A percentile compares a stretch with the other conserved stretches of the same genome.
These are phyloP conservation scores for Drosophila mulleri DNA, from an alignment of 2,888 invertebrate species.

Conservation along the genomic window DNA sequence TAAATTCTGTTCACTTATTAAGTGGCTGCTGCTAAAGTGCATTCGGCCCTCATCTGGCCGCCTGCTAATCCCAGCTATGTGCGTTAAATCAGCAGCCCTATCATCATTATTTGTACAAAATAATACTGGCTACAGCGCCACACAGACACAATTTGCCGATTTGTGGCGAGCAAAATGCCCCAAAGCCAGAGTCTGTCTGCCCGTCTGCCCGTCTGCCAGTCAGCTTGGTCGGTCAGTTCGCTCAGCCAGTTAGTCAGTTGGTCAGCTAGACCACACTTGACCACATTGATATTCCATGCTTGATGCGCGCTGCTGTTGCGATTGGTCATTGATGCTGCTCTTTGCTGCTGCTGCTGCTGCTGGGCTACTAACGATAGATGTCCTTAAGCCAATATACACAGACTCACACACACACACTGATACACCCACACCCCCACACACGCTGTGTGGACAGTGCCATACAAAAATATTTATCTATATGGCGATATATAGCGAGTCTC, in stretches of 20 bases:
- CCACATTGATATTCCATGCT: conserved; percentile 77
- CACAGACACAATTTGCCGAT: conserved; percentile 68
- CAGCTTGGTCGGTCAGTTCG: conserved; percentile 16
- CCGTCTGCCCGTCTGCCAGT: conserved; percentile 15
- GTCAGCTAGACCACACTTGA: conserved; percentile 47
- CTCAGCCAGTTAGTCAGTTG: conserved; percentile 31
- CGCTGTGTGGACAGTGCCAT: conserved; percentile 41
- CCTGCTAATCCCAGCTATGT: conserved; percentile 67
- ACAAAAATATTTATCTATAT: conserved; percentile 71
- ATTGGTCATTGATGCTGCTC: conserved; percentile 72
- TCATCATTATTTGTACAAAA: conserved; percentile 70
- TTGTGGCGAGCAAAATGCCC: conserved; percentile 62
- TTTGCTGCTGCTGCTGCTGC: conserved; percentile 21
- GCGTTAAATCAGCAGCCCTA: conserved; percentile 64
- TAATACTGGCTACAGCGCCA: conserved; percentile 35
- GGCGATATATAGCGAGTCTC: conserved; percentile 55
- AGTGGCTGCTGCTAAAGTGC: conserved; percentile 10
- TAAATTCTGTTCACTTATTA: conserved; percentile 25
- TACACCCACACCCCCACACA: not conserved
- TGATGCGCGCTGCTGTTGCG: conserved; percentile 71
- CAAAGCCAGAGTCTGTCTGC: conserved; percentile 34
- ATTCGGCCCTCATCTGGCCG: conserved; percentile 6
- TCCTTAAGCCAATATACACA: conserved; percentile 70
- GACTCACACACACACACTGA: conserved; percentile 24
- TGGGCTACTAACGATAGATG: conserved; percentile 73